These are phyloP conservation scores for Naja naja DNA, from an alignment of 2,113 vertebrate genomes.

Conservation along the genomic window DNA sequence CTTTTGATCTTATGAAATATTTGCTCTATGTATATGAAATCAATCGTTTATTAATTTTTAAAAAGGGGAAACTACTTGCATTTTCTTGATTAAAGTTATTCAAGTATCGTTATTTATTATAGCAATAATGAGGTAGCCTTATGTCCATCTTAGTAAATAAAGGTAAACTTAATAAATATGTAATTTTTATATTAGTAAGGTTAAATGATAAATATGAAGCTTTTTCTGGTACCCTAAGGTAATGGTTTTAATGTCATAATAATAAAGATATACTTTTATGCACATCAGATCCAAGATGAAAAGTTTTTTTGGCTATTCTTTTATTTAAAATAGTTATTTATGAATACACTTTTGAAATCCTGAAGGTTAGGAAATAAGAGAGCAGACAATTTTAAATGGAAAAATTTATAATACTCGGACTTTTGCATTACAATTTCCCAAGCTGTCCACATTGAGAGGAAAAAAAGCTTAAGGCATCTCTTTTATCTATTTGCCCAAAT, in stretches of 20 bases:
- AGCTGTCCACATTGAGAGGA: not conserved
- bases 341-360: not conserved
- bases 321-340: not conserved
- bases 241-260: not conserved
- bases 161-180: not conserved
- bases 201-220: not conserved
- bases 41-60: not conserved
- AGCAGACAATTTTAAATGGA: not conserved
- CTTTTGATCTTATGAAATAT: not conserved
- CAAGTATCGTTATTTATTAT: not conserved
- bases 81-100: not conserved
- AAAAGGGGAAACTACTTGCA: not conserved
- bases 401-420: not conserved
- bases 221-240: not conserved
- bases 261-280: not conserved
- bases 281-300: not conserved
- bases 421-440: not conserved
- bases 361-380: not conserved
- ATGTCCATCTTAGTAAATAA: not conserved
- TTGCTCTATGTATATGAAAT: not conserved
- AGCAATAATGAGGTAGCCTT: conserved; percentile 2
- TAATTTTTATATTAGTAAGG: not conserved
- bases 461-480: not conserved
- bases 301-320: not conserved
- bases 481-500: not conserved